These are phyloP conservation scores for Myopa testacea DNA, from an alignment of 2,888 invertebrate species.

Conservation along the genomic window DNA sequence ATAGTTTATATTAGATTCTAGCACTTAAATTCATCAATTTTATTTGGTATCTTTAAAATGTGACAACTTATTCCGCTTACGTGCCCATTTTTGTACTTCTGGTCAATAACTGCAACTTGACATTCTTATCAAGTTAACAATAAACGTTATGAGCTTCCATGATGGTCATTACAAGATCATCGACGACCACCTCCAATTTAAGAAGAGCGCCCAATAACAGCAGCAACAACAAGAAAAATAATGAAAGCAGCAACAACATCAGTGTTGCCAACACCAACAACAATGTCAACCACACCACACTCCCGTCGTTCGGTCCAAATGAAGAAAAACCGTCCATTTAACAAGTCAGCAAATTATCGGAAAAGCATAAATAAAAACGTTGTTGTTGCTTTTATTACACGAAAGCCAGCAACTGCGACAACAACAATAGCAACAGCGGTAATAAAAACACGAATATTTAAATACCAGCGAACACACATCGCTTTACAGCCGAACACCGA, in stretches of 20 bases:
- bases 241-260: neutral
- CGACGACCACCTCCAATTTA: conserved; percentile 1
- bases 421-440: conserved; percentile 19
- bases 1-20: too few species aligned
- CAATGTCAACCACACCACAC: neutral
- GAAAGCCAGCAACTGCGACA: conserved; percentile 12
- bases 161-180: conserved; percentile 35
- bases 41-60: too few species aligned
- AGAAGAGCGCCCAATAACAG: neutral
- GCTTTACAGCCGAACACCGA: conserved; percentile 56
- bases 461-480: conserved; percentile 43
- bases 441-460: conserved; percentile 30
- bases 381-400: conserved; percentile 14
- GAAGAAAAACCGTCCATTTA: conserved; percentile 66
- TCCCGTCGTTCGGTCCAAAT: conserved; percentile 33
- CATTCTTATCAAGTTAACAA: conserved; percentile 23
- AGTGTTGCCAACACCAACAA: neutral
- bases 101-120: neutral
- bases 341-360: conserved; percentile 68
- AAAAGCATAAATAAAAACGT: conserved; percentile 67
- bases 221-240: neutral
- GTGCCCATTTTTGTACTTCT: neutral
- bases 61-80: too few species aligned
- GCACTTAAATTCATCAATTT: too few species aligned
- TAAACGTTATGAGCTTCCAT: conserved; percentile 35